Percentiles rank a stretch among this genome's conserved stretches.
Evolutionary conservation across 1,140 invertebrate genomes (phyloP).

Genomic region (Heliconius nattereri): DNA sequence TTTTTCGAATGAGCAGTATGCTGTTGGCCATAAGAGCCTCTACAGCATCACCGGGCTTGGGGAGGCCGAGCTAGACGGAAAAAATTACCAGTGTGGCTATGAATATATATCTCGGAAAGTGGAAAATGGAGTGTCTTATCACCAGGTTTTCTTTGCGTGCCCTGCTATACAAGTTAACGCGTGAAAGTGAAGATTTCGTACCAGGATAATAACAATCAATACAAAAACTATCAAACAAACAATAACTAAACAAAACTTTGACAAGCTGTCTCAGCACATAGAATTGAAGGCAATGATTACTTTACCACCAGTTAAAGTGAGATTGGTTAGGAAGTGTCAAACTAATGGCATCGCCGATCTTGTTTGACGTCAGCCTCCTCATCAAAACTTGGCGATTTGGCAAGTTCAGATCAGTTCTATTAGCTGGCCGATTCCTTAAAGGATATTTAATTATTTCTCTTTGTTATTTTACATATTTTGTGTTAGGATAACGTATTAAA

Average conservation of each 20-base stretch:
- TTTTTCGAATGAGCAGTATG: too few relatives aligned
- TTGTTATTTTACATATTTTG: neutral
- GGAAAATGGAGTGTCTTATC: too few relatives aligned
- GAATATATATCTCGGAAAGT: too few relatives aligned
- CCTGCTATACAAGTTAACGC: too few relatives aligned
- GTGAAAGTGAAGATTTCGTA: too few relatives aligned
- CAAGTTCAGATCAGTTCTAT: neutral
- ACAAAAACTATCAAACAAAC: neutral
- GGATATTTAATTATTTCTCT: neutral
- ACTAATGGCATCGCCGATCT: constrained; percentile 7
- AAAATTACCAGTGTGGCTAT: too few relatives aligned
- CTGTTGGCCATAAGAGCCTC: too few relatives aligned
- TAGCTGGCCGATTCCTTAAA: neutral
- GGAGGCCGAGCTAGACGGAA: too few relatives aligned
- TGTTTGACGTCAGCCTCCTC: constrained; percentile 4
- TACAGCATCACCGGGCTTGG: too few relatives aligned
- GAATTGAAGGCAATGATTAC: neutral
- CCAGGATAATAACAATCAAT: neutral
- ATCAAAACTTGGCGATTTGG: neutral
- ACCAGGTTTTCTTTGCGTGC: too few relatives aligned
- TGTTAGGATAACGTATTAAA: neutral
- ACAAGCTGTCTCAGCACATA: neutral
- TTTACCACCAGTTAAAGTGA: neutral
- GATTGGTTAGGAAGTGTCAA: neutral
- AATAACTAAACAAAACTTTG: neutral